Evolutionary conservation across 2,888 invertebrate species (phyloP), one percentile per base, ranked within the genome.

Genomic region (Ectemnius continuus): DNA sequence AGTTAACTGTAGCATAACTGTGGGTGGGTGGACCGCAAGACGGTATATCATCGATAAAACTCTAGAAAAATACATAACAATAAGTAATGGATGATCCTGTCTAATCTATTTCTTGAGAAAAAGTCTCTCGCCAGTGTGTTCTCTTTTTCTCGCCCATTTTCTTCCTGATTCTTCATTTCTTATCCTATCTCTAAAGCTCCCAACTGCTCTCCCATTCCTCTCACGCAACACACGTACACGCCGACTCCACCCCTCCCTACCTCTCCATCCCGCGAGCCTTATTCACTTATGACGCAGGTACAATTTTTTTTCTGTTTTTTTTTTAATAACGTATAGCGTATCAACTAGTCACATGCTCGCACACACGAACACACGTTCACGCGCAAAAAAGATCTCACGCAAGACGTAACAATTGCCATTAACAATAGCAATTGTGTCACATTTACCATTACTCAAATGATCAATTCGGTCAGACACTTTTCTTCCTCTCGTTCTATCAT

Each of bases 201-300:
- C 66, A 60, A 60, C 48, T 16, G 20, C 46, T 61, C 63, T 5
- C 47, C 70, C 60, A 3, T 14, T 70, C 28, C 63, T 61, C 56
- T 45, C 47, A 8, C 36, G 28, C 28, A 6, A 36, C 28, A 36
- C 28, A 1, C 36, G 6, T 36, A 36, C 36, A 36, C 57, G 20
- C 11, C 8, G 20, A 20, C 20, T 67, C 62, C 61, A 60, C 48
- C 56, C 61, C 13, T 13, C 45, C 13, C 28, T 23, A 0, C 62
- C 56, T 36, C 52, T 48, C 58, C 52, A n/a, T n/a, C 14, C 62
- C 60, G 3, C 62, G n/a, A 45, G 60, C 57, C 61, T 20, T 52
- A 81, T 80, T 84, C 81, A 80, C 84, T 84, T 84, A 85, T 76
- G 82, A 85, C 86, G 86, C 87, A 88, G 88, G 88, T 88, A 88